Percentiles rank a stretch among this genome's conserved stretches.
These are phyloP conservation scores for Dallia pectoralis DNA, from an alignment of 2,797 vertebrate species.

Conservation along the genomic window DNA sequence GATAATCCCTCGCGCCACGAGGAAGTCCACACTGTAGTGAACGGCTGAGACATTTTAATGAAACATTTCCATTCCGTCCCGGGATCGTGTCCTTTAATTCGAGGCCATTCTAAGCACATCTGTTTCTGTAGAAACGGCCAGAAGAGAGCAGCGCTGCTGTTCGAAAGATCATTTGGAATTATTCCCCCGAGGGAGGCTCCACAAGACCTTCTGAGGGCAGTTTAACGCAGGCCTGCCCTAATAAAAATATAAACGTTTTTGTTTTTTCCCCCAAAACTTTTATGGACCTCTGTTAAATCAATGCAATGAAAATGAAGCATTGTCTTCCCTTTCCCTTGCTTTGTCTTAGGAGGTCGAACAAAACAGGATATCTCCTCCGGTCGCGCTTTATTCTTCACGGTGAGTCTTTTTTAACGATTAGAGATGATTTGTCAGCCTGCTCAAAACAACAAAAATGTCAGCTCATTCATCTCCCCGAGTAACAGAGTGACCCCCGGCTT, in stretches of 20 bases:
- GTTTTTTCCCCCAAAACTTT: conserved; percentile 67
- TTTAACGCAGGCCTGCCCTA: conserved; percentile 60
- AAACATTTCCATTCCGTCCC: neutral
- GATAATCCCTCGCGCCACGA: neutral
- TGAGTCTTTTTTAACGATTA: conserved; percentile 67
- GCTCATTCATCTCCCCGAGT: conserved; percentile 79
- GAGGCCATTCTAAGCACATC: conserved; percentile 39
- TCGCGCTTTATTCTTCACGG: conserved; percentile 30
- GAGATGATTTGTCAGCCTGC: conserved; percentile 73
- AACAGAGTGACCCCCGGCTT: conserved; percentile 72
- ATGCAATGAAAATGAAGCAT: conserved; percentile 49
- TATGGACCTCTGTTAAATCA: conserved; percentile 63
- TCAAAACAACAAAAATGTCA: conserved; percentile 80
- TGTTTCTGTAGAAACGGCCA: conserved; percentile 39
- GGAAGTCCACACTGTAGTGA: too few relatives aligned
- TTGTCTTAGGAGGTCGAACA: conserved; percentile 3
- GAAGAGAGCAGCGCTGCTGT: conserved; percentile 51
- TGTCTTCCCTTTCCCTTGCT: conserved; percentile 47
- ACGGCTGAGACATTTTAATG: neutral
- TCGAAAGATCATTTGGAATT: conserved; percentile 65
- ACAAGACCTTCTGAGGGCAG: conserved; percentile 63
- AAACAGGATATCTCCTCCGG: conserved; percentile 14
- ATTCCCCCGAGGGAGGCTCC: conserved; percentile 52
- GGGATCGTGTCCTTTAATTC: neutral
- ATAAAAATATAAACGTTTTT: conserved; percentile 68